A percentile compares a stretch with the other conserved stretches of the same genome.
These are phyloP conservation scores for Girardinus metallicus DNA, from an alignment of 2,797 vertebrate species.

Conservation along the genomic window DNA sequence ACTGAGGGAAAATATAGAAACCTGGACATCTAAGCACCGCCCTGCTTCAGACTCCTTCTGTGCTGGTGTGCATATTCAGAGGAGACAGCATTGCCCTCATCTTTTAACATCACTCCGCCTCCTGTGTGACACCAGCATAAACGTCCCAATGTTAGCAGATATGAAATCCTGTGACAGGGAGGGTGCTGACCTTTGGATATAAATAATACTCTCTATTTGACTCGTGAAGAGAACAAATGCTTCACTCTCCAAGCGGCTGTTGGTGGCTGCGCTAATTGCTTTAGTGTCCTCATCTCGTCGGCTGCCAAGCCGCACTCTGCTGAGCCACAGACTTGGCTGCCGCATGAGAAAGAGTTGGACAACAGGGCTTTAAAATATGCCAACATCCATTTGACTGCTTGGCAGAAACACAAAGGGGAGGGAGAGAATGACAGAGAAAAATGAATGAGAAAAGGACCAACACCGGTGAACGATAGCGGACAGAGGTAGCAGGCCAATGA, in stretches of 20 bases:
- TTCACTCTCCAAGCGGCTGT: constrained; percentile 53
- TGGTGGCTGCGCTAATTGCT: constrained; percentile 77
- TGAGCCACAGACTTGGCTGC: constrained; percentile 72
- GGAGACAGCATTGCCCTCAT: constrained; percentile 26
- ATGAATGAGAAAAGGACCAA: constrained; percentile 39
- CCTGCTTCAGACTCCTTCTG: constrained; percentile 27
- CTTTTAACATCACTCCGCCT: constrained; percentile 37
- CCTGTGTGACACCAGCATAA: constrained; percentile 20
- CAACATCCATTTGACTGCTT: constrained; percentile 79
- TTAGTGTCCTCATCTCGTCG: constrained; percentile 66
- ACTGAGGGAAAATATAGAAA: constrained; percentile 27
- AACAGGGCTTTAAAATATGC: constrained; percentile 71
- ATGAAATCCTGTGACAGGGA: constrained; percentile 55
- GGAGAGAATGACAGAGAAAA: constrained; percentile 35
- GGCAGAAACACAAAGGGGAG: constrained; percentile 61
- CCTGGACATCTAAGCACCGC: constrained; percentile 33
- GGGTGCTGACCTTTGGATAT: constrained; percentile 68
- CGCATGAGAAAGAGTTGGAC: constrained; percentile 69
- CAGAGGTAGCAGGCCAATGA: constrained; percentile 32
- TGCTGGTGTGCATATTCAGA: constrained; percentile 14
- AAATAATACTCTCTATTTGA: constrained; percentile 71
- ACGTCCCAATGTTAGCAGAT: constrained; percentile 55
- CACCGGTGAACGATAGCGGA: constrained; percentile 46
- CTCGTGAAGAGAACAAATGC: constrained; percentile 52
- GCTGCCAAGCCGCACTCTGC: constrained; percentile 75